phyloP scores from a whole-genome alignment of 2,797 vertebrate genomes.

The Coluber constrictor region DNA sequence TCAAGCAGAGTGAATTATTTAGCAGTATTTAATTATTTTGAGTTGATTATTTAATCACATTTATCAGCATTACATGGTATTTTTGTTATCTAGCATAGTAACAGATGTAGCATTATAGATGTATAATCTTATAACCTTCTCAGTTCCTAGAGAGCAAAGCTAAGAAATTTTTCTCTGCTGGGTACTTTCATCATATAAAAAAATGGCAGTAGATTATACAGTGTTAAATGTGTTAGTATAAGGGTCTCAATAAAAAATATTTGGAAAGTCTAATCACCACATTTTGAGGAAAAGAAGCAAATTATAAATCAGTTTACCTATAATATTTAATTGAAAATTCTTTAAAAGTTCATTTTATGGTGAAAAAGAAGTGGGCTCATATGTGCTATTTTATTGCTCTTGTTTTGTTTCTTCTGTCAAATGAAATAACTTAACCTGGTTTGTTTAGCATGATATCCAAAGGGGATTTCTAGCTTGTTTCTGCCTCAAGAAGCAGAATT shows the following conservation, averaged over 20 bases:
- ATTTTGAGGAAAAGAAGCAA: slow-evolving; percentile 24
- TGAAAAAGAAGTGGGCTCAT: not conserved
- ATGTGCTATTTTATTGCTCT: not conserved
- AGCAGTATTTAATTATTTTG: slow-evolving; percentile 59
- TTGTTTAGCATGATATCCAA: not conserved
- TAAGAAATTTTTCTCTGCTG: slow-evolving; percentile 27
- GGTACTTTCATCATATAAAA: slow-evolving; percentile 40
- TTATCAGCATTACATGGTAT: slow-evolving; percentile 55
- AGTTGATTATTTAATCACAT: slow-evolving; percentile 65
- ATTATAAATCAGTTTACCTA: not conserved
- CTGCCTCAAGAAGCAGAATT: not conserved
- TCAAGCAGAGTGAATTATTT: slow-evolving; percentile 48
- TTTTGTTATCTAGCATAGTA: slow-evolving; percentile 51
- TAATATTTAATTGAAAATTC: not conserved
- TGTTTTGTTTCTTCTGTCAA: not conserved
- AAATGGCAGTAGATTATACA: slow-evolving; percentile 55
- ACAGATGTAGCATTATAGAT: slow-evolving; percentile 55
- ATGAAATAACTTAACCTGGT: not conserved
- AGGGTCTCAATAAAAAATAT: slow-evolving; percentile 44
- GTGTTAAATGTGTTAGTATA: slow-evolving; percentile 62
- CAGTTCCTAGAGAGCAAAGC: slow-evolving; percentile 48
- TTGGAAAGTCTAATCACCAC: slow-evolving; percentile 28
- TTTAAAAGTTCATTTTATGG: slow-evolving; percentile 29
- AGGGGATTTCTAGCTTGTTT: not conserved
- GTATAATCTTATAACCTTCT: slow-evolving; percentile 48